phyloP scores from a whole-genome alignment of 2,113 vertebrate species.

The Ia io region DNA sequence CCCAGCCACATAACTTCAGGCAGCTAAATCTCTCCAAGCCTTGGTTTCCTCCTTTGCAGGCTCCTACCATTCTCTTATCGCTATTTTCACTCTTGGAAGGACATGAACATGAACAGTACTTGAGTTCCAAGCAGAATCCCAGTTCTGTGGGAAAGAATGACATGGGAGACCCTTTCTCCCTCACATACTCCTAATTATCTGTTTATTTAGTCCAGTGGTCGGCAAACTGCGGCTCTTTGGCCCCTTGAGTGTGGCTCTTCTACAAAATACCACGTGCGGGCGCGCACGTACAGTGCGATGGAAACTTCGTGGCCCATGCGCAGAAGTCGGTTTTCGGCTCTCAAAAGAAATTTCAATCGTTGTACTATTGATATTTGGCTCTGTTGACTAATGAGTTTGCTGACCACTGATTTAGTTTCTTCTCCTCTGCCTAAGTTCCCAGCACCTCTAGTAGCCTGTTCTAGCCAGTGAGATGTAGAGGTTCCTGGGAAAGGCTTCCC shows the following conservation, averaged over 20 bases:
- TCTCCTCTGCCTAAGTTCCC: neutral
- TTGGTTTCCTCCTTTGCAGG: neutral
- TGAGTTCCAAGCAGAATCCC: neutral
- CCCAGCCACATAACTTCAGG: neutral
- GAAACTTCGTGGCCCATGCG: too few species aligned
- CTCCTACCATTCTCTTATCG: neutral
- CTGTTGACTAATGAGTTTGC: too few species aligned
- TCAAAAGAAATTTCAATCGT: too few species aligned
- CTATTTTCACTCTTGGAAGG: neutral
- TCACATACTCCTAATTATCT: neutral
- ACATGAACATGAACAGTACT: neutral
- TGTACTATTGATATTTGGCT: too few species aligned
- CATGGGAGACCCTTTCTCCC: neutral
- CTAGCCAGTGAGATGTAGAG: neutral
- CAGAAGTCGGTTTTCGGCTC: too few species aligned
- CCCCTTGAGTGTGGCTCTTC: too few species aligned
- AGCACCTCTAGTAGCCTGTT: neutral
- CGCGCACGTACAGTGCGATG: too few species aligned
- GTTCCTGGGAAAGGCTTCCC: neutral
- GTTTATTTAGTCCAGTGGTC: neutral
- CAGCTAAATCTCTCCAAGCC: neutral
- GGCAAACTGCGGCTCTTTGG: too few species aligned
- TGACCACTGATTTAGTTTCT: neutral
- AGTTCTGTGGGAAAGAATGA: neutral
- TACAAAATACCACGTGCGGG: too few species aligned